Evolutionary conservation across 1,140 invertebrate genomes (phyloP), one percentile per base, ranked within the genome.

Genomic region (Limonius californicus): DNA sequence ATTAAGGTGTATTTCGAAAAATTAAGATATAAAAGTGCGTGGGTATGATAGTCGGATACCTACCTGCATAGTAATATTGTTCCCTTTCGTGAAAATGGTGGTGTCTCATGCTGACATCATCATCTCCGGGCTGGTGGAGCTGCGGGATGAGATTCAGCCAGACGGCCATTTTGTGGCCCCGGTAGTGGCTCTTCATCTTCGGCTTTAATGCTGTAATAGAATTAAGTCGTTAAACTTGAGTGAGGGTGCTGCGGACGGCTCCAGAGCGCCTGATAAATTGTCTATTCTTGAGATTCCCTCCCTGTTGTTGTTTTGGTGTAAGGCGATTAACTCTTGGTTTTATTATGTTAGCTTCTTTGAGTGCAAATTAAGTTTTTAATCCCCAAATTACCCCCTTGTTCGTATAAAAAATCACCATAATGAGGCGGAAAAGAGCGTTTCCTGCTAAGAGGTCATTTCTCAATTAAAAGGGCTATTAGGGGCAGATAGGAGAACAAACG

Each of bases 81-180:
- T 85, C 87, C 54, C 84, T 78, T 65, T 89, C 85, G 56, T 86
- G 81, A 68, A 91, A 89, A 77, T 89, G 88, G 76, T 91, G 89
- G 75, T 91, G 89, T 1, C 85, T 74, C 80, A 89, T 88, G 57
- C 85, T 86, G 47, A 87, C 85, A 70, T 87, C 85, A 20, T 85
- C 81, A 63, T 88, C 89, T 1, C 89, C 89, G 0, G 89, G 87
- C 68, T 89, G 85, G 77, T 91, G 89, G 47, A 92, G 82, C 74
- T 94, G 91, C 2, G 94, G 94, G 57, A 97, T 89, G 20, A 96
- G 82, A 72, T 93, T 90, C 57, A 93, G 78, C 94, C 94, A 97
- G 30, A 95, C 85, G n/a, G 92, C 91, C 82, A 95, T 88, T 77
- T 95, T 93, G 76, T 93, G 90, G 1, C 91, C 91, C 11, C 92